Evolutionary conservation across 2,888 invertebrate species (phyloP), one percentile per base, ranked within the genome.

Genomic region (Drosophila acutilabella): DNA sequence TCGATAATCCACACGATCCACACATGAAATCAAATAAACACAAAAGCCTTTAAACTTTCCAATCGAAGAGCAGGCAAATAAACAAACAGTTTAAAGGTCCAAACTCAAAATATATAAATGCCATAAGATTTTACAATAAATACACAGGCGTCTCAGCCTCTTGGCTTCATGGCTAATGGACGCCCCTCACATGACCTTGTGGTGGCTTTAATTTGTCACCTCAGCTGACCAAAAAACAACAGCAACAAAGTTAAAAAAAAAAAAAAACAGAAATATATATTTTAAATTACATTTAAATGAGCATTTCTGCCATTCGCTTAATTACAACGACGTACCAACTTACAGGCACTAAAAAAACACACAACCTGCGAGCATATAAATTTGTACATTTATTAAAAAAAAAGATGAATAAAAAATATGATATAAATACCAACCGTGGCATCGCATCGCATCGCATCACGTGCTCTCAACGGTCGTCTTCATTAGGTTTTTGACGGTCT

Each of bases 161-260:
- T 56, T 54, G 33, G 65, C 68, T 82, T 85, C 86, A 89, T 78
- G 80, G 89, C 88, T 89, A 88, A 89, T 83, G 83, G 88, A 57
- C 86, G 83, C 88, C 89, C 83, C 88, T 83, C 88, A 85, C 71
- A 83, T 85, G 83, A 83, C 83, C 83, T 89, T 83, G 88, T 54
- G 45, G 75, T 64, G 68, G 78, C 82, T 72, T 78, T 81, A 83
- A 88, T 81, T 89, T 83, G 86, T 89, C 81, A 84, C 81, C 89
- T 77, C 81, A 59, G 68, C 66, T 83, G 85, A 69, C 81, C 84
- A 50, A 52, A 58, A 60, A 61, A 44, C 20, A 1, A 33, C 30
- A 30, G 30, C 30, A 30, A 26, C 26, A 7, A 44, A 44, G 13
- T 53, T 18, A 3, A 18, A 18, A 18, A 23, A 23, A 4, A 20